Base-by-base conservation (phyloP, 2,797 vertebrate species). In the Protosalanx chinensis region DNA sequence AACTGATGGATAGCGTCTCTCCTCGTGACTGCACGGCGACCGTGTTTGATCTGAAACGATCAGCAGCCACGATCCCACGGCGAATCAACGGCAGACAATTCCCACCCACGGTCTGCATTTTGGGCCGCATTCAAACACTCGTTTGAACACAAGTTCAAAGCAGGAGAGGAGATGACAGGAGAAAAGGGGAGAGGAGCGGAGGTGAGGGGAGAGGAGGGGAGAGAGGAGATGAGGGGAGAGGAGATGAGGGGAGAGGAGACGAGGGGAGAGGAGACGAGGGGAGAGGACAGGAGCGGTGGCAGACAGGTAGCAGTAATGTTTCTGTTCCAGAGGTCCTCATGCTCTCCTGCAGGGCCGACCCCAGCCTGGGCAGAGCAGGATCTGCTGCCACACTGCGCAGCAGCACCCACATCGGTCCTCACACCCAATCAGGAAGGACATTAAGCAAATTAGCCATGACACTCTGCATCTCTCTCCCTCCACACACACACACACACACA, bases 41-140 rank as follows among this genome's bases (percentile, higher is more conserved):
- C 75, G 87, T 88, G 89, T 91, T 91, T 91, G 90, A 91, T 91
- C 90, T 73, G 83, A 88, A 90, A 87, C 85, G 84, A 88, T 89
- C 87, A 83, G 85, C 84, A 87, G 88, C 85, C 85, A 69, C 88
- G 79, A 85, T 88, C 84, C 79, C 83, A 86, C 85, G 88, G 86
- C 73, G 62, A 89, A 91, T 91, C 90, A 88, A 88, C 84, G 87
- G 83, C 86, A 86, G 88, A 89, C 89, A 78, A 89, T 91, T 89
- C 86, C 83, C 77, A 83, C 76, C 81, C 85, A 85, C 86, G 82
- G 85, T 89, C 79, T 86, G 6, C 83, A 85, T 88, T 86, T 87
- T 87, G 81, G 79, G 86, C 84, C 77, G 82, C 76, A 66, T 76
- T 83, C 80, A 57, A 78, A 75, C 33, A 51, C 88, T 82, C 82